Conservation (phyloP, 2,113 vertebrate species). For the Tetrao urogallus region DNA sequence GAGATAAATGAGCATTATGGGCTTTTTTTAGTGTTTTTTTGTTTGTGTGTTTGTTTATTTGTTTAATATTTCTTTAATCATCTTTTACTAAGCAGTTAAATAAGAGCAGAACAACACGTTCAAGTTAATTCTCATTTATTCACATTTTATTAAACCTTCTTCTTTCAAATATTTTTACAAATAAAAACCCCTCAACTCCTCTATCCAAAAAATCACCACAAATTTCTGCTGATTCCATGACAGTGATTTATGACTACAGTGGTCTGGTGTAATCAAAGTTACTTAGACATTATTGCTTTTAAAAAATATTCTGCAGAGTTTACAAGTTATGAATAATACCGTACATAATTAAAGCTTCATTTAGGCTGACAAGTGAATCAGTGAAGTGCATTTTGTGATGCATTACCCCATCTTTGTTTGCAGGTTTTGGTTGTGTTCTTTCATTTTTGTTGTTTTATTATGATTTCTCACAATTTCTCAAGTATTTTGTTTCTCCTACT, state of each 20-base stretch:
- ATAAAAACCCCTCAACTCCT: not conserved
- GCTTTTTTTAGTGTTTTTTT: not conserved
- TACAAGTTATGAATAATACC: constrained; percentile 11
- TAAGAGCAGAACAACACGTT: not conserved
- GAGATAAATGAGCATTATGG: not conserved
- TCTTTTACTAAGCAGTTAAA: not conserved
- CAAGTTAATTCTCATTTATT: not conserved
- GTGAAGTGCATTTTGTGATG: not conserved
- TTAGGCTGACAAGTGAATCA: not conserved
- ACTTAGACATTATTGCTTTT: constrained; percentile 17
- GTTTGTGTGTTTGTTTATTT: not conserved
- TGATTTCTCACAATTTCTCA: not conserved
- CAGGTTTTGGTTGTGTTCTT: too few relatives aligned
- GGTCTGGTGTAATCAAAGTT: not conserved
- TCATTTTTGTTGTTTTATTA: not conserved
- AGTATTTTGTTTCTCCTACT: not conserved
- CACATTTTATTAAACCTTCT: not conserved
- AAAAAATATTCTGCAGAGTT: constrained; percentile 18
- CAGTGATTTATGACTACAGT: not conserved
- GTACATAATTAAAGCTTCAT: constrained; percentile 45
- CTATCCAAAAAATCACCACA: not conserved
- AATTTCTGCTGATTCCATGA: constrained; percentile 3
- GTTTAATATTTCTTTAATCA: not conserved
- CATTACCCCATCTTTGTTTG: not conserved
- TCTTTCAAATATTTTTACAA: not conserved